phyloP scores from a whole-genome alignment of 2,797 vertebrate species.

The Microhierax caerulescens region DNA sequence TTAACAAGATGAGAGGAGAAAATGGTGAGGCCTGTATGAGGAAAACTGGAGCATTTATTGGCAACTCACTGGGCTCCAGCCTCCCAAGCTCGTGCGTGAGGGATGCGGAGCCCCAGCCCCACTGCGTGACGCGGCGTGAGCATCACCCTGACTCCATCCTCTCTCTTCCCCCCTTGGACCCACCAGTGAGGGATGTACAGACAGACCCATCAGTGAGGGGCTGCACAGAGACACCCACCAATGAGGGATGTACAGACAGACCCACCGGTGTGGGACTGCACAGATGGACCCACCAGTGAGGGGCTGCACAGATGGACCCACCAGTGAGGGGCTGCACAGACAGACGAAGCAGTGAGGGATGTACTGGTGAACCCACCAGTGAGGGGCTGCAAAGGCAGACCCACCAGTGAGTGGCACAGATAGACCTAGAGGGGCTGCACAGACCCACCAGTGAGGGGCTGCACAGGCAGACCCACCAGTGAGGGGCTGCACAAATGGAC shows the following conservation, averaged over 20 bases:
- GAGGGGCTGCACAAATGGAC: background rate
- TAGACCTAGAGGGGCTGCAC: too few relatives aligned
- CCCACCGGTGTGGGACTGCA: background rate
- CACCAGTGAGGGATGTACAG: background rate
- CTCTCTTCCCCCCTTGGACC: too few relatives aligned
- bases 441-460: too few relatives aligned
- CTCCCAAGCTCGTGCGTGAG: background rate
- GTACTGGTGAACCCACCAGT: too few relatives aligned
- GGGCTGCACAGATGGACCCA: background rate
- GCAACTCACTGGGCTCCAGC: background rate
- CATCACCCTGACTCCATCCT: background rate
- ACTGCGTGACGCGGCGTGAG: accelerated
- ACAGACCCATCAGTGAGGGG: too few relatives aligned
- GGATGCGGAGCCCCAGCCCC: background rate
- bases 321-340: background rate
- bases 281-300: too few relatives aligned
- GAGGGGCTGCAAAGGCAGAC: too few relatives aligned
- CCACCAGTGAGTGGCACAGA: too few relatives aligned
- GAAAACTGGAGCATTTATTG: background rate
- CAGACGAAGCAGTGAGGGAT: too few relatives aligned
- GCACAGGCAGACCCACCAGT: too few relatives aligned
- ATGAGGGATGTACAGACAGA: too few relatives aligned
- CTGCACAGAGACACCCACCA: too few relatives aligned
- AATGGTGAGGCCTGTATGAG: constrained; percentile 8
- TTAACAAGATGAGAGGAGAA: constrained; percentile 54